Conservation (phyloP, 2,888 invertebrate genomes). For the Nemotelus pantherinus region DNA sequence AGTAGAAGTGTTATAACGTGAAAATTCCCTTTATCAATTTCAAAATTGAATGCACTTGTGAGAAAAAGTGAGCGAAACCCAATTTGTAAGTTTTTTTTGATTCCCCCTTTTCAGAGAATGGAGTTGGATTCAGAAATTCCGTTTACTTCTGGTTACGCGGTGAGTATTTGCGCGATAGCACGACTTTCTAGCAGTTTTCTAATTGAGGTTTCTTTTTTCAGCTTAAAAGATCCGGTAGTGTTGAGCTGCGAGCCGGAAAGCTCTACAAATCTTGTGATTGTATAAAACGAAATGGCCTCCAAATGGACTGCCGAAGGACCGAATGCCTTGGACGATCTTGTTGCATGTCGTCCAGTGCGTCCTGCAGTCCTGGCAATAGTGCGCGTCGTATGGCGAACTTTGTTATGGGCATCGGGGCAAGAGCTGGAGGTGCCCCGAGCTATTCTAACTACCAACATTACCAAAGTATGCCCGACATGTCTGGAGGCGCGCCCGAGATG, state of each 20-base stretch:
- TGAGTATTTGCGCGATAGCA: not conserved
- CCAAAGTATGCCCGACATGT: not conserved
- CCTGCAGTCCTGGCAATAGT: slow-evolving; percentile 3
- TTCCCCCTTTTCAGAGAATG: not conserved
- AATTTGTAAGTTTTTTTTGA: not conserved
- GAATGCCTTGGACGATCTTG: slow-evolving; percentile 11
- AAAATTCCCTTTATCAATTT: not conserved
- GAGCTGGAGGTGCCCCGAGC: not conserved
- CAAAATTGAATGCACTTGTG: slow-evolving; percentile 10
- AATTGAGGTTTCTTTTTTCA: not conserved
- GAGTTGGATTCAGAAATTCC: slow-evolving; percentile 6
- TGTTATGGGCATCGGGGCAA: not conserved
- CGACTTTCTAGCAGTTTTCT: not conserved
- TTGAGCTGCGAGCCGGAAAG: slow-evolving; percentile 11
- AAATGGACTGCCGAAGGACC: slow-evolving; percentile 27
- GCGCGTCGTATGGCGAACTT: not conserved
- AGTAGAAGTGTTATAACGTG: slow-evolving; percentile 28
- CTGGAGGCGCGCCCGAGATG: not conserved
- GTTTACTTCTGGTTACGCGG: slow-evolving; percentile 17
- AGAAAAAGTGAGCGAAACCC: not conserved
- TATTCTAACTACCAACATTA: not conserved
- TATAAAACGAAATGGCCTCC: slow-evolving; percentile 31
- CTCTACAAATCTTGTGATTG: slow-evolving; percentile 31
- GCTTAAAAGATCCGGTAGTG: not conserved
- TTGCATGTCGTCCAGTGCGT: not conserved